Evolutionary conservation across 2,888 invertebrate species (phyloP).

Genomic region (Hipparchia semele): DNA sequence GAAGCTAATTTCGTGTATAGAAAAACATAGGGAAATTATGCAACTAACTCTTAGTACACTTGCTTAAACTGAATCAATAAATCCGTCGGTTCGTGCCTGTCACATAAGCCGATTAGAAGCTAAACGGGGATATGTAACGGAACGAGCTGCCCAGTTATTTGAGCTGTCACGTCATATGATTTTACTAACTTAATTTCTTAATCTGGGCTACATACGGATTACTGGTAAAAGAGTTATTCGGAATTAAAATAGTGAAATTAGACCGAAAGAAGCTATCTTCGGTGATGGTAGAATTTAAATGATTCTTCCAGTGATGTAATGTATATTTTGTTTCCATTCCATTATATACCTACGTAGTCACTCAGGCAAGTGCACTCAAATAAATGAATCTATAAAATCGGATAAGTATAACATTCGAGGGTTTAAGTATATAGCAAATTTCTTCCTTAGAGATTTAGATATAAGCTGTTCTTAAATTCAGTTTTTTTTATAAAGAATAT

Average conservation of each 20-base stretch:
- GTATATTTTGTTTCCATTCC: neutral
- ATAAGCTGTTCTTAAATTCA: too few species aligned
- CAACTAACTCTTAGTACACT: slow-evolving; percentile 15
- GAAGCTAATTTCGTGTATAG: neutral
- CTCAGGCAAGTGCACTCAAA: too few species aligned
- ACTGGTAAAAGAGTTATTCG: neutral
- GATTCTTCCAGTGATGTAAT: neutral
- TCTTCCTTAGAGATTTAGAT: too few species aligned
- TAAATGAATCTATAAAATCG: too few species aligned
- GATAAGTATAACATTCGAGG: too few species aligned
- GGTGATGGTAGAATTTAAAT: slow-evolving; percentile 6
- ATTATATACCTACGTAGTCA: too few species aligned
- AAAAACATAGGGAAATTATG: neutral
- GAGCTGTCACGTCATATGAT: slow-evolving; percentile 44
- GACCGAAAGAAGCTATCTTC: neutral
- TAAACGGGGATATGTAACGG: slow-evolving; percentile 65
- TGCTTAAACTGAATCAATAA: slow-evolving; percentile 37
- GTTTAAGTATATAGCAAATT: too few species aligned
- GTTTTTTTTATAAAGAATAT: too few species aligned
- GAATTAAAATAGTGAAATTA: slow-evolving; percentile 3
- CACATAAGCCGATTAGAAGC: slow-evolving; percentile 71
- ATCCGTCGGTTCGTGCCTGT: slow-evolving; percentile 51
- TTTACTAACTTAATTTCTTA: slow-evolving; percentile 44
- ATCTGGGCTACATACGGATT: slow-evolving; percentile 23
- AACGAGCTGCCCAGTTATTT: slow-evolving; percentile 42